A percentile compares a stretch with the other conserved stretches of the same genome.
phyloP scores from a whole-genome alignment of 2,113 vertebrate genomes.

The Suricata suricatta region DNA sequence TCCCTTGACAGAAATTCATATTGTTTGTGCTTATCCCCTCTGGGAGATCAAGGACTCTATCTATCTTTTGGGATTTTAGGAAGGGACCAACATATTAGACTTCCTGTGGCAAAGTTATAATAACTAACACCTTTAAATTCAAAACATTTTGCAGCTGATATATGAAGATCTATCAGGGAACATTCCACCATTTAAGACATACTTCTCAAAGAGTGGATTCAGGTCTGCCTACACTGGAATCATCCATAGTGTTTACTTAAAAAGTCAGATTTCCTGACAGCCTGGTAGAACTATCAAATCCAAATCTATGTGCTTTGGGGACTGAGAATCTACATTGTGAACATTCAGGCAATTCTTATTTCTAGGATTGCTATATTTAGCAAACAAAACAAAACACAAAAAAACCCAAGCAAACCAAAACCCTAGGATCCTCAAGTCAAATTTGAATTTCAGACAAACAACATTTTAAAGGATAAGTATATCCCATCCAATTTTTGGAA shows the following conservation, averaged over 20 bases:
- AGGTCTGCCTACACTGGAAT: neutral
- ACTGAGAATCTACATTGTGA: neutral
- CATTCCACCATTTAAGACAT: neutral
- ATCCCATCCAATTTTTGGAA: neutral
- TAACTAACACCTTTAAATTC: conserved; percentile 41
- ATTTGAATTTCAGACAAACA: conserved; percentile 24
- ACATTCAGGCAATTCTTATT: neutral
- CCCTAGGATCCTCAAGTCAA: neutral
- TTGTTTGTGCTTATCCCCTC: neutral
- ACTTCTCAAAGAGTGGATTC: neutral
- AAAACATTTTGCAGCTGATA: conserved; percentile 38
- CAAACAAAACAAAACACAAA: conserved; percentile 15
- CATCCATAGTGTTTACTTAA: neutral
- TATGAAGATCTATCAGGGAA: neutral
- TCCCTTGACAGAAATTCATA: conserved; percentile 54
- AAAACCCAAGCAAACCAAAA: neutral
- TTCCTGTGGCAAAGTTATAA: neutral
- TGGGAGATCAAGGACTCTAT: conserved; percentile 15
- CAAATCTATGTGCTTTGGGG: neutral
- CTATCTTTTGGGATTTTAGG: conserved; percentile 49
- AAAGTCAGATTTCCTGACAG: neutral
- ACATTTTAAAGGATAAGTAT: neutral
- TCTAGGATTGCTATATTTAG: neutral
- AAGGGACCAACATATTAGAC: conserved; percentile 14
- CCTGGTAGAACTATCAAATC: neutral